Evolutionary conservation across 2,113 vertebrate species (phyloP).

Genomic region (Pogonocichla stellata): DNA sequence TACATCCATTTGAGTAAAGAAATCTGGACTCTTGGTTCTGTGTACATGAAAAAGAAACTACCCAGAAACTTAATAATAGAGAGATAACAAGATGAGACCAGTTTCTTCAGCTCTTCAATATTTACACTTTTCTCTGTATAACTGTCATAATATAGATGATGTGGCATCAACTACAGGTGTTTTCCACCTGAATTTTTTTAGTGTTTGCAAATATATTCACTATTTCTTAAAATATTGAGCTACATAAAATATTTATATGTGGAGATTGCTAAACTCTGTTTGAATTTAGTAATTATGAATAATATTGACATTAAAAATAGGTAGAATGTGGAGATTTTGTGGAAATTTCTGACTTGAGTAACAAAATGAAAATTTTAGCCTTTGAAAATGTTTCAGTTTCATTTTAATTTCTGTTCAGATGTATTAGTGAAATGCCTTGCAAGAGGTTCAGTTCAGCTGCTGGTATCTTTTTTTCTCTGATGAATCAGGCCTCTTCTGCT

Average conservation of each 20-base stretch:
- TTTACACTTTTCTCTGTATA: not conserved
- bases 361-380: not conserved
- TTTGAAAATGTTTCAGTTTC: fast-evolving
- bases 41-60: not conserved
- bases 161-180: not conserved
- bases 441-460: not conserved
- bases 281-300: not conserved
- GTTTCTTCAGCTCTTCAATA: not conserved
- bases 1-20: not conserved
- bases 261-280: not conserved
- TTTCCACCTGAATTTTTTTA: not conserved
- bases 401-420: not conserved
- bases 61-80: not conserved
- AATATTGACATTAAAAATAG: not conserved
- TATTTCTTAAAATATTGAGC: not conserved
- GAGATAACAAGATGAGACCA: not conserved
- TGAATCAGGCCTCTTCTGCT: not conserved
- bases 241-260: not conserved
- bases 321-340: not conserved
- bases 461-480: not conserved
- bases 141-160: not conserved
- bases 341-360: not conserved
- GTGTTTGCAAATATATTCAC: not conserved
- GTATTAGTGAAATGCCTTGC: not conserved
- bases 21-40: not conserved